These are phyloP conservation scores for Stichodactyla helianthus DNA, from an alignment of 64 coral and sea anemone species.

Conservation along the genomic window DNA sequence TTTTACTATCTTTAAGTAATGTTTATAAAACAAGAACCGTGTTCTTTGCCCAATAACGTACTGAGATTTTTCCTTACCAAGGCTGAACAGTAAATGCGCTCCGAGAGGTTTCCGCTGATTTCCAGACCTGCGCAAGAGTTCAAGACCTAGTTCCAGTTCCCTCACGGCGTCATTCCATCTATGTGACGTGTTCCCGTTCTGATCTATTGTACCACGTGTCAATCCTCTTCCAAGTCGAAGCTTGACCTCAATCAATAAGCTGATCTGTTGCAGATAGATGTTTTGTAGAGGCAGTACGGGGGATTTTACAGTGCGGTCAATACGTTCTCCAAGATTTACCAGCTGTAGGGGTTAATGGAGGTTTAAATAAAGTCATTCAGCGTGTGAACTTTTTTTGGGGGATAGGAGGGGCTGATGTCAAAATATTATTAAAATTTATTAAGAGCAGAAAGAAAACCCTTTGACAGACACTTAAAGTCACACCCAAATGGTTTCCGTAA, in stretches of 20 bases:
- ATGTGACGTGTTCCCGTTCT: constrained; percentile 7
- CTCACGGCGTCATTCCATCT: constrained; percentile 45
- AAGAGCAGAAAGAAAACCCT: too few relatives aligned
- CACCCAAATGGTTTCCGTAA: not conserved
- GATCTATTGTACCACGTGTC: not conserved
- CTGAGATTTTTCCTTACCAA: constrained; percentile 45
- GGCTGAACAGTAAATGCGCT: constrained; percentile 76
- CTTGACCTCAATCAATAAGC: constrained; percentile 61
- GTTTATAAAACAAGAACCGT: too few relatives aligned
- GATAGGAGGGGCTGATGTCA: too few relatives aligned
- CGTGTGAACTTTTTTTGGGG: too few relatives aligned
- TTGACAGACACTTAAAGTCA: too few relatives aligned
- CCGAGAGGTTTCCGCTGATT: constrained; percentile 56
- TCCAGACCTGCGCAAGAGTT: constrained; percentile 39
- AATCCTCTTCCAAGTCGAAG: constrained; percentile 56
- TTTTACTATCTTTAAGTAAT: too few relatives aligned
- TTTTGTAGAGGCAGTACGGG: constrained; percentile 53
- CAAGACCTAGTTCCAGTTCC: constrained; percentile 59
- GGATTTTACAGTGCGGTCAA: constrained; percentile 42
- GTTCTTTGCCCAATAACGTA: too few relatives aligned
- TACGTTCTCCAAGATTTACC: constrained; percentile 52
- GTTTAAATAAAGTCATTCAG: too few relatives aligned
- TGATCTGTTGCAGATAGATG: constrained; percentile 63
- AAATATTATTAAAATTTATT: too few relatives aligned
- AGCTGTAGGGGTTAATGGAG: constrained; percentile 4